phyloP scores from a whole-genome alignment of 2,888 invertebrate species.

The Gymnoscelis rufifasciata region DNA sequence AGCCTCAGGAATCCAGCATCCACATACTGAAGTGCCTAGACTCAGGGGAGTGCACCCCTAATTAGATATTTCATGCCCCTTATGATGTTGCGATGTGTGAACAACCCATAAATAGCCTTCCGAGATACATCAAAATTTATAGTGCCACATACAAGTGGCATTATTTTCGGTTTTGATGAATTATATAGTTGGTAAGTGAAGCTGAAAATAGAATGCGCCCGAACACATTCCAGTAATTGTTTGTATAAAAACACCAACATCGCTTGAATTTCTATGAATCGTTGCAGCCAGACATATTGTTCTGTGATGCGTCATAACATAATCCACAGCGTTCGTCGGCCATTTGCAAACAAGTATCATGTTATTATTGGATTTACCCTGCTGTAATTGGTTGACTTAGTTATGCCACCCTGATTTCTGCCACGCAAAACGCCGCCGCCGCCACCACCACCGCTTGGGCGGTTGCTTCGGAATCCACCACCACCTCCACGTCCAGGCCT shows the following conservation, averaged over 20 bases:
- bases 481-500: slow-evolving; percentile 67
- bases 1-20: slow-evolving; percentile 10
- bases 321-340: slow-evolving; percentile 61
- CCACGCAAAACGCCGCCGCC: slow-evolving; percentile 83
- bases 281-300: slow-evolving; percentile 26
- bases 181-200: slow-evolving; percentile 22
- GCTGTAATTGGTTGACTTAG: slow-evolving; percentile 81
- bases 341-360: slow-evolving; percentile 59
- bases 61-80: slow-evolving; percentile 5
- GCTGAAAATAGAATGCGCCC: slow-evolving; percentile 25
- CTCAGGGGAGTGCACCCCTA: slow-evolving; percentile 4
- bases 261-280: slow-evolving; percentile 22
- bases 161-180: too few relatives aligned
- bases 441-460: slow-evolving; percentile 77
- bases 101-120: slow-evolving; percentile 6
- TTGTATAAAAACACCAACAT: slow-evolving; percentile 13
- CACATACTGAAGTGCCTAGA: slow-evolving; percentile 9
- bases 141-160: slow-evolving; percentile 5
- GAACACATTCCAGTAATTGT: slow-evolving; percentile 15
- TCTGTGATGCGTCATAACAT: slow-evolving; percentile 56
- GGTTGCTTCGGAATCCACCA: slow-evolving; percentile 73
- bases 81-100: slow-evolving; percentile 7
- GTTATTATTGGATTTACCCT: slow-evolving; percentile 80
- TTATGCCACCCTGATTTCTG: slow-evolving; percentile 84
- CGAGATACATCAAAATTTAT: slow-evolving; percentile 1